Evolutionary conservation across 2,888 invertebrate genomes (phyloP), one percentile per base, ranked within the genome.

Genomic region (Neoaliturus tenellus): DNA sequence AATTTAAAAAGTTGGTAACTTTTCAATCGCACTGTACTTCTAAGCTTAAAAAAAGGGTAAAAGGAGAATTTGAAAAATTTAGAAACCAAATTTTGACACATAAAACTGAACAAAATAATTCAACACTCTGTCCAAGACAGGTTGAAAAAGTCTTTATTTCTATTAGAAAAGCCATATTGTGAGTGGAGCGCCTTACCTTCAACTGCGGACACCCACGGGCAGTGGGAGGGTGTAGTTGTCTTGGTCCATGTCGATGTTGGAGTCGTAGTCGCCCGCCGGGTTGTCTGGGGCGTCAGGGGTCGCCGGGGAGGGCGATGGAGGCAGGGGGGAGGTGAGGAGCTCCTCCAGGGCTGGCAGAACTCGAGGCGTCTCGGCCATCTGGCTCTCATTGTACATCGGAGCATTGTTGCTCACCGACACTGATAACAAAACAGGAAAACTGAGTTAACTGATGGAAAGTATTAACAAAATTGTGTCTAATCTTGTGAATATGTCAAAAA

Each of bases 331-430:
- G 14, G 48, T 41, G 20, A 28, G 55, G 33, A 82, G 44, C 31
- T 39, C 39, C 51, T 82, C 82, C 35, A 48, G n/a, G 48, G 73
- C 73, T n/a, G 82, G 82, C 23, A 82, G 82, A 4, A 39, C 82
- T 17, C 82, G 33, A 1, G 82, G 82, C n/a, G 82, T 82, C 35
- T 82, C 82, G 1, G 73, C 82, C 33, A 78, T 78, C 55, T 55
- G 31, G 28, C 78, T 78, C 33, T 78, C 78, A 35, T 78, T 78
- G 78, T 55, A 78, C 55, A 33, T n/a, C 20, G 51, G 55, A 0
- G 2, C 62, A 44, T 41, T 75, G 28, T 28, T 75, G 35, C n/a
- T 39, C 20, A 23, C 23, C n/a, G 23, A 41, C 35, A 23, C 73
- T 75, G 73, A n/a, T n/a, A n/a, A n/a, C n/a, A n/a, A n/a, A n/a